Evolutionary conservation across 2,113 vertebrate species (phyloP).

Genomic region (Siphamia tubifer): DNA sequence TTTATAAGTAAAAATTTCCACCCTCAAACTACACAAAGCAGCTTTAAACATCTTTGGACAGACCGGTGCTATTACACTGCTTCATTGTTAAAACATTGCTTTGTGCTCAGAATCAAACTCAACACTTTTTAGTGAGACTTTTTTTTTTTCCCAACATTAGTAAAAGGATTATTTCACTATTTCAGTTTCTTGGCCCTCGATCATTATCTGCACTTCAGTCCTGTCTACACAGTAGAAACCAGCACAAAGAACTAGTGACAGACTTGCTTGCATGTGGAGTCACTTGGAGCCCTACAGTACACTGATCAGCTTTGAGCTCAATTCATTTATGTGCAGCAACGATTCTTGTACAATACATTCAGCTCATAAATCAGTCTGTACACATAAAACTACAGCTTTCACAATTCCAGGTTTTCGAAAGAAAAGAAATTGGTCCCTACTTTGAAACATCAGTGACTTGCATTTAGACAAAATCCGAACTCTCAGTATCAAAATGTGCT

Average conservation of each 20-base stretch:
- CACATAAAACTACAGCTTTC: conserved; percentile 12
- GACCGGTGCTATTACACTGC: background rate
- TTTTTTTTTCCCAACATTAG: background rate
- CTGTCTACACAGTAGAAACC: conserved; percentile 71
- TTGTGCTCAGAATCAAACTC: conserved; percentile 28
- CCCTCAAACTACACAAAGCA: conserved; percentile 12
- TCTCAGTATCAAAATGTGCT: background rate
- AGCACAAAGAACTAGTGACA: background rate
- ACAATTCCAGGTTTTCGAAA: background rate
- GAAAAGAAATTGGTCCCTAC: background rate
- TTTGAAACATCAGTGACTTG: background rate
- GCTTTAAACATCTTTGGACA: conserved; percentile 22
- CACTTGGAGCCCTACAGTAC: conserved; percentile 12
- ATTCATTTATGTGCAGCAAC: conserved; percentile 46
- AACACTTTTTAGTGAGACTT: conserved; percentile 1
- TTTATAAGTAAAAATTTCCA: background rate
- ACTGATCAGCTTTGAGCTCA: conserved; percentile 19
- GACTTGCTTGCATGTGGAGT: conserved; percentile 5
- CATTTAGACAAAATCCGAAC: background rate
- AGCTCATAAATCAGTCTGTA: conserved; percentile 43
- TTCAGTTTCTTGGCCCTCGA: background rate
- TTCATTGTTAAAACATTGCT: background rate
- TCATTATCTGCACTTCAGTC: conserved; percentile 6
- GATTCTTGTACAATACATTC: conserved; percentile 71
- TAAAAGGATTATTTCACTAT: background rate